Percentiles rank a stretch among this genome's conserved stretches.
These are phyloP conservation scores for Hesperophylax magnus DNA, from an alignment of 1,140 invertebrate species.

Conservation along the genomic window DNA sequence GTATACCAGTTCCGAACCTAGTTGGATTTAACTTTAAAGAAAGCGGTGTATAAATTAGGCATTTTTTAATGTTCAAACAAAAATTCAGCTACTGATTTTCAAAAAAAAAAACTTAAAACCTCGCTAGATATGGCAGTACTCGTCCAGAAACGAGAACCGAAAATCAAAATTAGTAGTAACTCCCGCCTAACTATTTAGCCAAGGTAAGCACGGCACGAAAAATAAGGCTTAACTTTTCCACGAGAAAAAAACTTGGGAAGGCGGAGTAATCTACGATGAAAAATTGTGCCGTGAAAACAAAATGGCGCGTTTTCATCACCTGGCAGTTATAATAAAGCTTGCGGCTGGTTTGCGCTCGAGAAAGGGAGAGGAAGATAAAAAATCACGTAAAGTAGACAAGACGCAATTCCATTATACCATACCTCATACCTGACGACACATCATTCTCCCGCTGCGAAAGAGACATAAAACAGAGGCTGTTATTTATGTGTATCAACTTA, in stretches of 20 bases:
- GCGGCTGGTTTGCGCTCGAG: background rate
- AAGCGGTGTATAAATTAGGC: too few relatives aligned
- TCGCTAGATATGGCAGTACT: too few relatives aligned
- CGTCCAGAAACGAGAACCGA: too few relatives aligned
- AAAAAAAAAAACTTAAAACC: too few relatives aligned
- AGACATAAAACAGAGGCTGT: background rate
- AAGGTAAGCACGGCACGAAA: too few relatives aligned
- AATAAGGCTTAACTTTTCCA: too few relatives aligned
- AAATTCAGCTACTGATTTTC: too few relatives aligned
- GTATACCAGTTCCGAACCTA: too few relatives aligned
- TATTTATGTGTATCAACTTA: constrained; percentile 20
- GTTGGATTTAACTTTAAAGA: too few relatives aligned
- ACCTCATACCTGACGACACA: background rate
- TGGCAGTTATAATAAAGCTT: constrained; percentile 10
- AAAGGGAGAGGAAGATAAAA: background rate
- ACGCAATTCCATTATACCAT: constrained; percentile 11
- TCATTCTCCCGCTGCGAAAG: background rate
- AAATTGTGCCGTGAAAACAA: constrained; percentile 2
- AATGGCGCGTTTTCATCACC: constrained; percentile 21
- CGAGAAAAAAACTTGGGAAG: background rate
- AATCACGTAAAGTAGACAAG: constrained; percentile 23
- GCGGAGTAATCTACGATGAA: constrained; percentile 6
- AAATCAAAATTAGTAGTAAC: too few relatives aligned
- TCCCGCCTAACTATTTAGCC: too few relatives aligned
- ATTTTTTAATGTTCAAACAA: too few relatives aligned